These are phyloP conservation scores for Hypercompe scribonia DNA, from an alignment of 2,888 invertebrate genomes.

Conservation along the genomic window DNA sequence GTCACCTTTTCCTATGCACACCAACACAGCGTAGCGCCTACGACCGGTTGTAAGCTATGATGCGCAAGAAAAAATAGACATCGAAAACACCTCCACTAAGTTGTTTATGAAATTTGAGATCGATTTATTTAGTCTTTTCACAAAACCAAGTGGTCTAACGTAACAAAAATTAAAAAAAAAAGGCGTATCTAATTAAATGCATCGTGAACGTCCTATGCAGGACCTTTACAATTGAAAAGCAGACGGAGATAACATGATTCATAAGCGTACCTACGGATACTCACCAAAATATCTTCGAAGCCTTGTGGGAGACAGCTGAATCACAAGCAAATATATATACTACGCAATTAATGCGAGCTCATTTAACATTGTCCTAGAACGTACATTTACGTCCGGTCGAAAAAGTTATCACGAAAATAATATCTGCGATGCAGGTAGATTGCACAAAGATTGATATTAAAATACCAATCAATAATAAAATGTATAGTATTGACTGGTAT, in stretches of 20 bases:
- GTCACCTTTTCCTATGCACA: not conserved
- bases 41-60: slow-evolving; percentile 6
- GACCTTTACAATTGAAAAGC: slow-evolving; percentile 49
- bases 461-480: slow-evolving; percentile 64
- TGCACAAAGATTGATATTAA: slow-evolving; percentile 76
- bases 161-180: slow-evolving; percentile 1
- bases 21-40: not conserved
- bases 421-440: slow-evolving; percentile 83
- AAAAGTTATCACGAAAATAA: slow-evolving; percentile 79
- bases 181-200: slow-evolving; percentile 4
- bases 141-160: not conserved
- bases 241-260: slow-evolving; percentile 71
- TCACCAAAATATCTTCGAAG: slow-evolving; percentile 75
- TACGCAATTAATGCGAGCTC: slow-evolving; percentile 70
- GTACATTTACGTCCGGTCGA: slow-evolving; percentile 70
- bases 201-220: slow-evolving; percentile 26
- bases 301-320: slow-evolving; percentile 62
- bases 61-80: slow-evolving; percentile 12
- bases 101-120: slow-evolving; percentile 8
- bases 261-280: slow-evolving; percentile 72
- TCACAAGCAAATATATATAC: slow-evolving; percentile 66
- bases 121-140: not conserved
- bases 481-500: slow-evolving; percentile 62
- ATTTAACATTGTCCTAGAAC: slow-evolving; percentile 71
- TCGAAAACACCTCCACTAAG: not conserved